Conservation (phyloP, 1,140 invertebrate genomes). For the Hylyphantes graminicola region DNA sequence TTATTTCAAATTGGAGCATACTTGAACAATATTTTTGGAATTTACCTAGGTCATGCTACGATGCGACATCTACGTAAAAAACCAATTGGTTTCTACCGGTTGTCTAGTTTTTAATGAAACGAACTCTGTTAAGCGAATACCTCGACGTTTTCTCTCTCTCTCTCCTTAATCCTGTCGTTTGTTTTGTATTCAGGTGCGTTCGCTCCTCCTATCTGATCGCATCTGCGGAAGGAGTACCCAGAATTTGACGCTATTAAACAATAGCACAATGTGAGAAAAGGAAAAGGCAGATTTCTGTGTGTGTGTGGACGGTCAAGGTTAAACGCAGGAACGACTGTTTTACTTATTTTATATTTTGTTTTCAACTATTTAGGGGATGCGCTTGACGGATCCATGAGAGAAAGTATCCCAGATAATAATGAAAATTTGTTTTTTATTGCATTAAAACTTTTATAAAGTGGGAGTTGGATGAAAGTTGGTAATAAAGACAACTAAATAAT, state of each 20-base stretch:
- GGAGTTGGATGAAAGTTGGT: too few species aligned
- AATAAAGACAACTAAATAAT: too few species aligned
- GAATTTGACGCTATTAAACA: constrained; percentile 24
- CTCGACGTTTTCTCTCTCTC: neutral
- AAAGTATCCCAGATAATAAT: neutral
- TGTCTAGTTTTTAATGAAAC: too few species aligned
- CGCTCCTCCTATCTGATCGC: constrained; percentile 10
- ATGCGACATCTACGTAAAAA: too few species aligned
- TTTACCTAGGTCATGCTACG: too few species aligned
- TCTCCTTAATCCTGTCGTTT: neutral
- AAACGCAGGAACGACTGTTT: neutral
- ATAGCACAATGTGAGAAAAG: constrained; percentile 33
- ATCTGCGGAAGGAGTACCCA: constrained; percentile 4
- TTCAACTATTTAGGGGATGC: constrained; percentile 9
- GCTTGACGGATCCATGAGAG: neutral
- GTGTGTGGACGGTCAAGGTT: constrained; percentile 20
- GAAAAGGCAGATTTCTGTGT: neutral
- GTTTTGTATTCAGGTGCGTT: constrained; percentile 40
- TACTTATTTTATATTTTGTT: too few species aligned
- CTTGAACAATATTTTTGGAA: too few species aligned
- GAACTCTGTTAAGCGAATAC: neutral
- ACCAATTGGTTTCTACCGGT: too few species aligned
- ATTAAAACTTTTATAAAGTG: too few species aligned
- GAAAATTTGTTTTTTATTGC: too few species aligned
- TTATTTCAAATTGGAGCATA: too few species aligned